Base-by-base conservation (phyloP, 2,797 vertebrate species). In the Neostethus bicornis region DNA sequence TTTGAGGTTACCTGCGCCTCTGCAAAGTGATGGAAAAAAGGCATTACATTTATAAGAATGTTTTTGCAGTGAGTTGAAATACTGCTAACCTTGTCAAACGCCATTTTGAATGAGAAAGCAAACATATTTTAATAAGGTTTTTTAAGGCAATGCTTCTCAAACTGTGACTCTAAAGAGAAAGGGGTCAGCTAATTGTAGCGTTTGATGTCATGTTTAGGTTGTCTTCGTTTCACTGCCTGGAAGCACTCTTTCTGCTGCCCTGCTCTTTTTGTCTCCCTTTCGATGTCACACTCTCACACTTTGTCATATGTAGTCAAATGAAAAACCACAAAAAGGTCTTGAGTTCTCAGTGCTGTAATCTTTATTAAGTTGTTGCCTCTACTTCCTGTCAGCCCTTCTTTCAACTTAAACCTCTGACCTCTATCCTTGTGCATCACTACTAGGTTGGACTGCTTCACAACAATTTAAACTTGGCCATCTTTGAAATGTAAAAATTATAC, bases 371-470 rank as follows among this genome's bases (percentile, higher is more conserved):
- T 75, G 87, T 87, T 85, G 79, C 90, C 86, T 87, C 82, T 75
- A 87, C 90, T 95, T 96, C 94, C 93, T 94, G 90, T 91, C 93
- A 91, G 86, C 93, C 94, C 85, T 89, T 71, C 79, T 90, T 85
- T 96, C 93, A 95, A 94, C 95, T 96, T 93, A 92, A 91, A 95
- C 94, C 94, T 95, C 84, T 91, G 89, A 94, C 95, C 93, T 92
- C 84, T 89, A 77, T 81, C 85, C 8, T 85, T 89, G 92, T 95
- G 91, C 87, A 93, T 96, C 94, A 93, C 83, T 75, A 79, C 90
- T 87, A 91, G 92, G 91, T 92, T 92, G 90, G n/a, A 89, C 88
- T 79, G 75, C 89, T 88, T 90, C 85, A 82, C 90, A 89, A 88
- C 85, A 86, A 81, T 87, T 86, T 90, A 88, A 86, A 81, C 87